Conservation (phyloP, 1,140 invertebrate species). For the Leptinotarsa lineolata region DNA sequence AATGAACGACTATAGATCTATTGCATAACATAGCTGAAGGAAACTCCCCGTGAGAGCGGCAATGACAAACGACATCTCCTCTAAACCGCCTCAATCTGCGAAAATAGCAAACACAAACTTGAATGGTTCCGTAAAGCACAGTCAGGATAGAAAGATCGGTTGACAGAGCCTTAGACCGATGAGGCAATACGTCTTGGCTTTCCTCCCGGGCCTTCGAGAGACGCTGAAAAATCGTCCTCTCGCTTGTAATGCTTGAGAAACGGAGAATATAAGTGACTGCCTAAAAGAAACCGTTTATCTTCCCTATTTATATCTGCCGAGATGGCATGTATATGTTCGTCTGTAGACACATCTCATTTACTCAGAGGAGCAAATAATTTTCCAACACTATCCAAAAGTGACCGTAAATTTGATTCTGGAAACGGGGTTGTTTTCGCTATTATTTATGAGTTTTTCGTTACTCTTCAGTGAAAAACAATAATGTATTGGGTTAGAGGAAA, state of each 20-base stretch:
- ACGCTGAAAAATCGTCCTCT: conserved; percentile 49
- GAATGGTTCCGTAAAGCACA: conserved; percentile 45
- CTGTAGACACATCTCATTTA: conserved; percentile 52
- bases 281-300: conserved; percentile 53
- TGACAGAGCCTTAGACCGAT: conserved; percentile 50
- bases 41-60: background rate
- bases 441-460: background rate
- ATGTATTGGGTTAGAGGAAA: no score
- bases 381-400: conserved; percentile 50
- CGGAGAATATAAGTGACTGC: conserved; percentile 44
- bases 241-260: conserved; percentile 46
- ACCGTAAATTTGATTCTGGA: conserved; percentile 51
- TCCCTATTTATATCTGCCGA: conserved; percentile 50
- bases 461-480: no score
- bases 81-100: conserved; percentile 44
- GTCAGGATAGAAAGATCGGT: conserved; percentile 51
- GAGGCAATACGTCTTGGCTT: conserved; percentile 51
- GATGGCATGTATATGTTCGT: conserved; percentile 52
- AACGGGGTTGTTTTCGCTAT: conserved; percentile 33
- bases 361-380: conserved; percentile 45
- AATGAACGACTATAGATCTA: no score
- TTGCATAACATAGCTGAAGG: no score
- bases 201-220: conserved; percentile 36
- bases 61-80: conserved; percentile 39
- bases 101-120: conserved; percentile 50